A percentile compares a stretch with the other conserved stretches of the same genome.
phyloP scores from a whole-genome alignment of 2,113 vertebrate genomes.

The Microcebus ravelobensis region DNA sequence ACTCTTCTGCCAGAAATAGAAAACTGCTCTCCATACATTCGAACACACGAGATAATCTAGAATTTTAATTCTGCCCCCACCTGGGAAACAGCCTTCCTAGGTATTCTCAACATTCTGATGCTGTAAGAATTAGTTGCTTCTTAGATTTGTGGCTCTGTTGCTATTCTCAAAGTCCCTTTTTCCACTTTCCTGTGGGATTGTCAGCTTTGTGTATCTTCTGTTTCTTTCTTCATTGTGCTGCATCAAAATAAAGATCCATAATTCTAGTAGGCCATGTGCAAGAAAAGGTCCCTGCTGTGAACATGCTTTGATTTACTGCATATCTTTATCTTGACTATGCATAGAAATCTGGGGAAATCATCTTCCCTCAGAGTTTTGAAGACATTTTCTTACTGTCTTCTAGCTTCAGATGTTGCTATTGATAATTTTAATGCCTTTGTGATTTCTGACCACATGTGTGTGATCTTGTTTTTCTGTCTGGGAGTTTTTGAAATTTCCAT shows the following conservation, averaged over 20 bases:
- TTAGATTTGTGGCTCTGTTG: background rate
- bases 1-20: background rate
- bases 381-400: background rate
- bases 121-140: background rate
- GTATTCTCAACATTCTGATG: background rate
- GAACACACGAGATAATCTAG: background rate
- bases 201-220: background rate
- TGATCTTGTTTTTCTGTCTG: background rate
- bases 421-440: background rate
- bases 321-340: background rate
- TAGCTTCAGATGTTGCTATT: background rate
- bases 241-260: slow-evolving; percentile 8
- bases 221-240: background rate
- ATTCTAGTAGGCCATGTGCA: background rate
- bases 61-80: background rate
- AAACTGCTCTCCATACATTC: background rate
- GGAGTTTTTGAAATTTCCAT: background rate
- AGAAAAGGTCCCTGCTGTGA: background rate
- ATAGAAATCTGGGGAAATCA: background rate
- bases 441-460: background rate
- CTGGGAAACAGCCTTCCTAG: background rate
- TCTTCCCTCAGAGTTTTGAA: slow-evolving; percentile 17
- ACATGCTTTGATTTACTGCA: background rate
- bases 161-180: background rate
- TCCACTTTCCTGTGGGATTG: background rate